A percentile compares a stretch with the other conserved stretches of the same genome.
These are phyloP conservation scores for Siderastrea radians DNA, from an alignment of 92 coral and sea anemone genomes.

Conservation along the genomic window DNA sequence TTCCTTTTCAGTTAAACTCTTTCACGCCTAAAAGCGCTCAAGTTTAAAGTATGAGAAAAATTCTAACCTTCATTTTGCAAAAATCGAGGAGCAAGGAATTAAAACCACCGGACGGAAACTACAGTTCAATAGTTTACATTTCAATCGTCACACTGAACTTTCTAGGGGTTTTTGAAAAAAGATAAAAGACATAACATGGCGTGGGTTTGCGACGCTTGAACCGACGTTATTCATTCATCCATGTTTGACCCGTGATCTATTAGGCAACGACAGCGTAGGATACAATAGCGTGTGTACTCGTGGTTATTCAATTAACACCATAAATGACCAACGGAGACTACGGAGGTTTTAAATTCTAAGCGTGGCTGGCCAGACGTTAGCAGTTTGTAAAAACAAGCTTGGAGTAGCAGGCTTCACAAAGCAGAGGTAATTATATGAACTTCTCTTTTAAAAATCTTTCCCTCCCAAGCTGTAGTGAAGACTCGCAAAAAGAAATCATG, in stretches of 20 bases:
- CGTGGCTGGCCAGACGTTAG: neutral
- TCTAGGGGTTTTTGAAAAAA: neutral
- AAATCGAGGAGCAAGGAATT: neutral
- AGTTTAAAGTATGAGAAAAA: neutral
- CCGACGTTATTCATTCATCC: neutral
- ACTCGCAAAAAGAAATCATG: no score
- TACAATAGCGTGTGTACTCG: neutral
- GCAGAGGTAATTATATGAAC: neutral
- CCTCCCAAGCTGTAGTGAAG: no score
- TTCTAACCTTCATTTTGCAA: neutral
- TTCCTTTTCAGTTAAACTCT: neutral
- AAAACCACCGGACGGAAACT: constrained; percentile 1
- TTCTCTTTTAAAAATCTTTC: neutral
- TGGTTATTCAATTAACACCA: constrained; percentile 22
- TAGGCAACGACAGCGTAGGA: neutral
- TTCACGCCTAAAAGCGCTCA: neutral
- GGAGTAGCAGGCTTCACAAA: neutral
- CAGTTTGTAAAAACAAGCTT: neutral
- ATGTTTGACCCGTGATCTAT: neutral
- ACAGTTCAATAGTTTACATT: neutral
- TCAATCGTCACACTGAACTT: neutral
- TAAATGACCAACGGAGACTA: constrained; percentile 16
- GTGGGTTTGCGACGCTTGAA: neutral
- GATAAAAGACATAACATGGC: neutral
- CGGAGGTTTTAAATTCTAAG: neutral